Evolutionary conservation across 2,113 vertebrate genomes (phyloP).

Genomic region (Centrocercus urophasianus): DNA sequence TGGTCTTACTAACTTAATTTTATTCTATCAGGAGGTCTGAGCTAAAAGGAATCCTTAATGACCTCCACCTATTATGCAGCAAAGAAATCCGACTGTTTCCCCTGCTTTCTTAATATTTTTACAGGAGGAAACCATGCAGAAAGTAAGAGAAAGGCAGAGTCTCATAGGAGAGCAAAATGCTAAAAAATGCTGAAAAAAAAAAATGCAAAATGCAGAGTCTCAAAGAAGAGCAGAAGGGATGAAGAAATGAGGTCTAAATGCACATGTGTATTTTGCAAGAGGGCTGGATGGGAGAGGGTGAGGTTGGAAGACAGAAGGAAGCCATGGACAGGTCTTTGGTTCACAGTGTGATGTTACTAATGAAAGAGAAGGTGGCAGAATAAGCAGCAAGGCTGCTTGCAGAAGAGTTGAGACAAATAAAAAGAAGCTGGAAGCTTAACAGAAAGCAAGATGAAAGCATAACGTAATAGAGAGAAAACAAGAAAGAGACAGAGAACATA

Average conservation of each 20-base stretch:
- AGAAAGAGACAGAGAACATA: neutral
- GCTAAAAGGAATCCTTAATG: neutral
- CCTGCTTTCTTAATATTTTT: neutral
- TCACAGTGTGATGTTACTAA: neutral
- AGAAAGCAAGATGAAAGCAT: neutral
- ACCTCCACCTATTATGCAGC: neutral
- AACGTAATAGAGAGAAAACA: neutral
- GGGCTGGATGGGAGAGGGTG: neutral
- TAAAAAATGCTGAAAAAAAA: too few relatives aligned
- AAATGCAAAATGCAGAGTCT: neutral
- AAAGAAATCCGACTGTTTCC: neutral
- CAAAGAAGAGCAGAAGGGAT: neutral
- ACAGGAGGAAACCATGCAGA: neutral
- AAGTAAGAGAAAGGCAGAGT: neutral
- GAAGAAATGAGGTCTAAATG: accelerated
- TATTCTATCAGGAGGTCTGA: neutral
- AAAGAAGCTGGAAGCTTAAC: neutral
- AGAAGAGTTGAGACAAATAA: neutral
- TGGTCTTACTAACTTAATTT: neutral
- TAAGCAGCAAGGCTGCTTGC: neutral
- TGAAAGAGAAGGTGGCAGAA: neutral
- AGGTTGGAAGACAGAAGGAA: neutral
- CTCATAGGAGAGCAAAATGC: too few relatives aligned
- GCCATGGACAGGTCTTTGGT: accelerated
- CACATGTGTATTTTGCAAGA: accelerated